phyloP scores from a whole-genome alignment of 1,140 invertebrate species.

The Scaptodrosophila lebanonensis region DNA sequence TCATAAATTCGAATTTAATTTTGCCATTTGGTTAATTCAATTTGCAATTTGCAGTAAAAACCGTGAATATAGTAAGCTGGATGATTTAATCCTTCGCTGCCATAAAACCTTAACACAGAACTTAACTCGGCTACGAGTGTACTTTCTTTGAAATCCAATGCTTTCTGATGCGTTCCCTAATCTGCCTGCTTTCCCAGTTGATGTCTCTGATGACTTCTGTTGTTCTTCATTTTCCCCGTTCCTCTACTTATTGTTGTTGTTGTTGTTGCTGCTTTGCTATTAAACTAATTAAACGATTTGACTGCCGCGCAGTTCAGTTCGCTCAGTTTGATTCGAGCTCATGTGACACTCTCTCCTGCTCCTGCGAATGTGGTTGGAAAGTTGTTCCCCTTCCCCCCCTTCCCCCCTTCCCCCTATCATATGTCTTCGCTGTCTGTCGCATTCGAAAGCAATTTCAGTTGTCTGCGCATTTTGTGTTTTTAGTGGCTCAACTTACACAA shows the following conservation, averaged over 20 bases:
- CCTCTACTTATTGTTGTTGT: conserved; percentile 3
- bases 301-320: background rate
- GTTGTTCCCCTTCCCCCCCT: background rate
- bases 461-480: conserved; percentile 20
- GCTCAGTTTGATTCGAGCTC: background rate
- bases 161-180: background rate
- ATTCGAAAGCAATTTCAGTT: conserved; percentile 37
- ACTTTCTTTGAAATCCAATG: background rate
- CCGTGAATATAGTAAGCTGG: too few relatives aligned
- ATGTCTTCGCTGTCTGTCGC: conserved; percentile 14
- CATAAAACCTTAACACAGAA: too few relatives aligned
- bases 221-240: background rate
- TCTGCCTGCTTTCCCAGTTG: background rate
- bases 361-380: too few relatives aligned
- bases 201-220: conserved; percentile 1
- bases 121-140: conserved; percentile 3
- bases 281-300: conserved; percentile 44
- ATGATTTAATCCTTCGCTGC: too few relatives aligned
- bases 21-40: background rate
- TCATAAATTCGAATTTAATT: conserved; percentile 8
- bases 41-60: too few relatives aligned
- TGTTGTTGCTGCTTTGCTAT: conserved; percentile 19
- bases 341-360: background rate
- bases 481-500: conserved; percentile 44
- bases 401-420: conserved; percentile 2